phyloP scores from a whole-genome alignment of 2,113 vertebrate genomes.

The Mirza zaza region DNA sequence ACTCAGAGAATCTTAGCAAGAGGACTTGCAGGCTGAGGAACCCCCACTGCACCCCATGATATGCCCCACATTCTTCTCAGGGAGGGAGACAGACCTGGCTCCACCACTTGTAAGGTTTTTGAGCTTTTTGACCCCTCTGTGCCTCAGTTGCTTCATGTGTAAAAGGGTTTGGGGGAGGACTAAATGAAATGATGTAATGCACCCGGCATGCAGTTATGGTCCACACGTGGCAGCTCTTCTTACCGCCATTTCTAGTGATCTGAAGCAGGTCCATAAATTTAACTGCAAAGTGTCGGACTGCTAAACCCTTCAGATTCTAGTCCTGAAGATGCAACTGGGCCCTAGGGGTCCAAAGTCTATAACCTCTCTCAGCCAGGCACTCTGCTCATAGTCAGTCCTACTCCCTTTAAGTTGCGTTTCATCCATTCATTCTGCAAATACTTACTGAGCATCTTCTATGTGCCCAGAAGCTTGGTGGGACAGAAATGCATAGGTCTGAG shows the following conservation, averaged over 20 bases:
- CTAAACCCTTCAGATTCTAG: neutral
- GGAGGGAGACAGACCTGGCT: neutral
- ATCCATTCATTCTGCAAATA: neutral
- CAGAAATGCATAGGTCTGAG: neutral
- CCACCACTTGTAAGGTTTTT: neutral
- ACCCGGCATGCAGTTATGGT: neutral
- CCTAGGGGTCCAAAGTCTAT: neutral
- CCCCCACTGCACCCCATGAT: neutral
- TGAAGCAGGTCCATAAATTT: neutral
- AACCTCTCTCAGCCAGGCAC: neutral
- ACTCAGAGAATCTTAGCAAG: neutral
- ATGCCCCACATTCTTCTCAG: neutral
- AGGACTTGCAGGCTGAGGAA: neutral
- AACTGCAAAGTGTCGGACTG: neutral
- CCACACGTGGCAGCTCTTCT: neutral
- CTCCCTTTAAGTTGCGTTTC: neutral
- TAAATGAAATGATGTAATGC: neutral
- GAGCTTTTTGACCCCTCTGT: neutral
- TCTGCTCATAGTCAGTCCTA: neutral
- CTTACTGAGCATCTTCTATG: neutral
- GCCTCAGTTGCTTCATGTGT: neutral
- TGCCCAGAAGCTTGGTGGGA: neutral
- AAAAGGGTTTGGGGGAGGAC: neutral
- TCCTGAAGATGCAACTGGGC: neutral
- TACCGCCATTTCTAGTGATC: neutral